phyloP scores from a whole-genome alignment of 2,888 invertebrate species.

The Ichneumoninae sp. region DNA sequence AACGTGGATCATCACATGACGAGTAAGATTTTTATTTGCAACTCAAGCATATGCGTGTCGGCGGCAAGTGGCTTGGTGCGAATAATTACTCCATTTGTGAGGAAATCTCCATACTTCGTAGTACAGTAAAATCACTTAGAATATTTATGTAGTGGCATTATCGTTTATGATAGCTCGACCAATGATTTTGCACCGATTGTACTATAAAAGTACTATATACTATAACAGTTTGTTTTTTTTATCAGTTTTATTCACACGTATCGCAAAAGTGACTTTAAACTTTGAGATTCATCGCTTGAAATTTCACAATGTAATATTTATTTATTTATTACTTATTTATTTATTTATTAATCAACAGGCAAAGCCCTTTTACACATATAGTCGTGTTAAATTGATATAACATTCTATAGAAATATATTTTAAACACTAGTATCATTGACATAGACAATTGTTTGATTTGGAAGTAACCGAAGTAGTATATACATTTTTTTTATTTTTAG shows the following conservation, averaged over 20 bases:
- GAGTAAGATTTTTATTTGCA: constrained; percentile 43
- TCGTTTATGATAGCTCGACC: neutral
- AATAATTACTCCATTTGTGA: neutral
- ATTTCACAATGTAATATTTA: neutral
- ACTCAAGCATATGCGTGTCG: constrained; percentile 12
- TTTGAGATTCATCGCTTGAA: neutral
- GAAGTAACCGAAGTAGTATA: too few species aligned
- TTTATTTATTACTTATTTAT: too few species aligned
- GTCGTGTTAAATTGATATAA: too few species aligned
- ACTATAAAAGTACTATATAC: neutral
- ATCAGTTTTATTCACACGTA: neutral
- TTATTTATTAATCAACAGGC: too few species aligned
- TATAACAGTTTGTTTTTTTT: neutral
- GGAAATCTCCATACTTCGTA: neutral
- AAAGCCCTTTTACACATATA: too few species aligned
- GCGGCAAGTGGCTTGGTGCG: neutral
- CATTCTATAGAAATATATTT: too few species aligned
- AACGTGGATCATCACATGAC: constrained; percentile 40
- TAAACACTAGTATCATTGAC: too few species aligned
- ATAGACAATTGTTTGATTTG: too few species aligned
- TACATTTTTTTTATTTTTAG: constrained; percentile 8
- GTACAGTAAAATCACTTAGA: neutral
- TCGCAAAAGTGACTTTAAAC: neutral
- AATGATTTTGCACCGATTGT: neutral
- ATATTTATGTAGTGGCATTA: neutral